phyloP scores from a whole-genome alignment of 2,113 vertebrate species.

The Leucopternis melanops region DNA sequence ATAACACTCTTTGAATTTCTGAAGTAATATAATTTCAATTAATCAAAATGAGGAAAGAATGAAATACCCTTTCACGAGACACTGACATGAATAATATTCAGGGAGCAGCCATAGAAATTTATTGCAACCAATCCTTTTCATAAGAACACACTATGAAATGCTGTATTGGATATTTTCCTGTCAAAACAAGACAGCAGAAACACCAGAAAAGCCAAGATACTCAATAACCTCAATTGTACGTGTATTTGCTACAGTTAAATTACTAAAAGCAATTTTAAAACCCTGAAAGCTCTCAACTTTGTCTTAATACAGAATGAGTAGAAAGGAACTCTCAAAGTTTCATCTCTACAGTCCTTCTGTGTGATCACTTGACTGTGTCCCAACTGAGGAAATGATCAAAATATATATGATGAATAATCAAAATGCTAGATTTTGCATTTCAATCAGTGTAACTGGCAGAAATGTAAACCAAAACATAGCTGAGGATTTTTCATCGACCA shows the following conservation, averaged over 20 bases:
- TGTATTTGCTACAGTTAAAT: neutral
- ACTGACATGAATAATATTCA: neutral
- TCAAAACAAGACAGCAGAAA: neutral
- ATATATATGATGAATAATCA: neutral
- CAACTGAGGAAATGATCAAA: neutral
- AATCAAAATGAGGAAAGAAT: constrained; percentile 18
- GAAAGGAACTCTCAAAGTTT: neutral
- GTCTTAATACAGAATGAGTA: neutral
- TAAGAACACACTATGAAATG: neutral
- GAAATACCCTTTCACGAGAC: neutral
- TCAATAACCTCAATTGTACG: neutral
- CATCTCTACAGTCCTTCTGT: neutral
- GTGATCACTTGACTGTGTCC: neutral
- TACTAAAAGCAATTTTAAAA: neutral
- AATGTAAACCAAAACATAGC: neutral
- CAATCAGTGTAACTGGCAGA: neutral
- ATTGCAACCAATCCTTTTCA: neutral
- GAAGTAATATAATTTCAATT: neutral
- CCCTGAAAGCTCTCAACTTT: neutral
- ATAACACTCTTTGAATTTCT: constrained; percentile 1
- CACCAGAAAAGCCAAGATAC: neutral
- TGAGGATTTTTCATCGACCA: neutral
- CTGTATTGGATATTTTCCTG: neutral
- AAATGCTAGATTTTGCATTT: neutral
- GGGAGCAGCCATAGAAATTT: neutral